Evolutionary conservation across 2,113 vertebrate species (phyloP).

Genomic region (Marmota monax): DNA sequence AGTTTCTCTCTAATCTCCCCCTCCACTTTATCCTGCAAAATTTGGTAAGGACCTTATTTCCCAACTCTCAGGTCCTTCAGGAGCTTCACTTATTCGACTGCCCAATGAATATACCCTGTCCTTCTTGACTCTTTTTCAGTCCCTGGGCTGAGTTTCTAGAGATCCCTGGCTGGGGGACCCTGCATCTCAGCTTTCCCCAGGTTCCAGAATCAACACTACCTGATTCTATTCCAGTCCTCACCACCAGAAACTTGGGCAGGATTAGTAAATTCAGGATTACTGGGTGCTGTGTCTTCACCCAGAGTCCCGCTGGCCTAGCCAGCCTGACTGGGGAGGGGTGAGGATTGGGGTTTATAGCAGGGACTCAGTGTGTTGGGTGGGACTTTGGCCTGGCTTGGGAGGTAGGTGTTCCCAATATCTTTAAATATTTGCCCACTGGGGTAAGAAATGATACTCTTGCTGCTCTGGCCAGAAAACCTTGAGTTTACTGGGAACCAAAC

Average conservation of each 20-base stretch:
- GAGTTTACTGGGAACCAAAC: conserved; percentile 13
- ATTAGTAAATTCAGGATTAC: conserved; percentile 79
- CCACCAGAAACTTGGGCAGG: conserved; percentile 32
- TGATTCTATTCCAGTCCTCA: not conserved
- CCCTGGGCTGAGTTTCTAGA: not conserved
- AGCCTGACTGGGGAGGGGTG: not conserved
- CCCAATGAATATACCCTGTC: not conserved
- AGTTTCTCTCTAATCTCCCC: conserved; percentile 49
- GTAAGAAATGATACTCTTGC: conserved; percentile 54
- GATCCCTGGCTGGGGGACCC: accelerated
- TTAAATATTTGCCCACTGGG: conserved; percentile 52
- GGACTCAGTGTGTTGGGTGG: conserved; percentile 22
- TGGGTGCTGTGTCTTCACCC: not conserved
- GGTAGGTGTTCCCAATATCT: not conserved
- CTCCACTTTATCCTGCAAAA: not conserved
- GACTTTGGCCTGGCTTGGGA: conserved; percentile 34
- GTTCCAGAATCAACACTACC: not conserved
- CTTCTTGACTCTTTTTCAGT: not conserved
- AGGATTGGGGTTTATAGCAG: not conserved
- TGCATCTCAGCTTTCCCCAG: not conserved
- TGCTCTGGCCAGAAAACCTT: conserved; percentile 1
- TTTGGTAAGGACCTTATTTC: not conserved
- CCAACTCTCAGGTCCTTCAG: not conserved
- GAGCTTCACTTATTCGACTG: not conserved
- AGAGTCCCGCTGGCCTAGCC: not conserved